Base-by-base conservation (phyloP, 23 tunicate genomes). In the Trididemnum nubilum region DNA sequence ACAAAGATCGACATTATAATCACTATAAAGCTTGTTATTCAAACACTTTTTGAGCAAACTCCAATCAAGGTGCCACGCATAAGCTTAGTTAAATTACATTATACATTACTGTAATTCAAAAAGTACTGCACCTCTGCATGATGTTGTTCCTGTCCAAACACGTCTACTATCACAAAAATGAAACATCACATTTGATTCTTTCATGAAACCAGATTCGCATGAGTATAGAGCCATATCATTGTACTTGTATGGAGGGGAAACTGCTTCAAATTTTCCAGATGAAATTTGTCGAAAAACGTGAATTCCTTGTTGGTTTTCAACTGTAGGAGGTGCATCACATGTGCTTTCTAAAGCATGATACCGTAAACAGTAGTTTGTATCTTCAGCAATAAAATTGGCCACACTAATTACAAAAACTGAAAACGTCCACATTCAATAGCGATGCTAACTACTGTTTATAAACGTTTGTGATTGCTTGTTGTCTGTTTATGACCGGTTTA, bases 161-260 rank as follows among this genome's bases (percentile, higher is more conserved):
- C 26, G 18, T 61, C 67, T 61, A n/a, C 67, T 61, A 26, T 61
- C 29, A 26, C 67, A 61, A 24, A 21, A 61, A 61, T 61, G 67
- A 12, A 4, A 15, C 25, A 21, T n/a, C 5, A 61, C 67, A 24
- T 61, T 61, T 22, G 67, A 61, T n/a, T 3, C 26, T 26, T 61
- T 61, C 29, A 4, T 24, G 26, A 12, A 61, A 21, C 67, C 67
- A 3, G 67, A 4, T 61, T 24, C 5, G 29, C 67, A 61, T 24
- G 22, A n/a, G n/a, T 61, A 61, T 12, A 61, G n/a, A 3, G 67
- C 67, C 67, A 61, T 61, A 26, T 61, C 67, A 24, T 24, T 61
- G 67, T 61, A 61, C 67, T 61, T 61, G 29, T 61, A 61, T 24
- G 67, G 67, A 12, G 67, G 29, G 5, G 4, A 21, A 5, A 61